Evolutionary conservation across 1,140 invertebrate genomes (phyloP), one percentile per base, ranked within the genome.

Genomic region (Leucophenga varia): DNA sequence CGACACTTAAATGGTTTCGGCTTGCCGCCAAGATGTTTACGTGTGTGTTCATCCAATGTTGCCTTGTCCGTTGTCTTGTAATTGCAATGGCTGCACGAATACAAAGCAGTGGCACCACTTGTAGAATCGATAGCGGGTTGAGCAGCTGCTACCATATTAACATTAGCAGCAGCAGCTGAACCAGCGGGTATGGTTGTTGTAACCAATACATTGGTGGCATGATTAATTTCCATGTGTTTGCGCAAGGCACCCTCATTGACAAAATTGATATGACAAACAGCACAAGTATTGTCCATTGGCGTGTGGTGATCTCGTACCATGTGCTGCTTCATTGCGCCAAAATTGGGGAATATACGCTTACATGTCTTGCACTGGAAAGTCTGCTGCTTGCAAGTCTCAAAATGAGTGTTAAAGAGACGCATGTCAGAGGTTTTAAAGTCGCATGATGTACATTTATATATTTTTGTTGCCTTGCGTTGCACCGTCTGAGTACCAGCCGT

Each of bases 391-490:
- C 73, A 75, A 14, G 67, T 71, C 40, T 73, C 73, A 28, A 60
- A 75, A 43, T 75, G 73, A 6, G 70, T 68, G 25, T 75, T 73
- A 35, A 75, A 75, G 8, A 72, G 43, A 34, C 69, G 61, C 63
- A 75, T 72, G 50, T 75, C 73, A 2, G 68, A 71, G 36, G 73
- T 75, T 49, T 75, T 75, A 40, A 74, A 75, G 19, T 75, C 73
- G 54, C 73, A 75, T 12, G 72, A 72, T 5, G 74, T 64, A 52
- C 73, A 75, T 55, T 75, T 75, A 40, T 75, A 75, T 4, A 75
- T 74, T 43, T 72, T 75, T 20, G 68, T 71, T 22, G 69, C 65
- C 49, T 65, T 72, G 5, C 64, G 55, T 25, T 73, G 69, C 8
- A 56, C 41, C 2, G 58, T 69, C 57, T 73, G 65, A 19, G 64